Evolutionary conservation across 2,888 invertebrate species (phyloP).

Genomic region (Caenorhabditis uteleia): DNA sequence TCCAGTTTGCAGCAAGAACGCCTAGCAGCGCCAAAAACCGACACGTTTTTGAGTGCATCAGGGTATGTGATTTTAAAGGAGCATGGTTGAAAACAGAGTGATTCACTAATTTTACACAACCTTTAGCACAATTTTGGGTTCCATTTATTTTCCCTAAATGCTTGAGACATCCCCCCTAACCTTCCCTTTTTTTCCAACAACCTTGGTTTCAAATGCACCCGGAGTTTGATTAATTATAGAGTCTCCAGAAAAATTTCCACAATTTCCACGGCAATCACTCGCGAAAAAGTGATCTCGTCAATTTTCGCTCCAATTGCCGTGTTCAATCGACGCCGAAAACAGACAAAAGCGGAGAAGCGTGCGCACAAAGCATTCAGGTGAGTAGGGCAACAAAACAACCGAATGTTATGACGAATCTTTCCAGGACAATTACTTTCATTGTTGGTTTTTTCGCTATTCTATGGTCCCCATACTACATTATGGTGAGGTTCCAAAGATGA

Average conservation of each 20-base stretch:
- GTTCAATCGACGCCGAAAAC: conserved; percentile 49
- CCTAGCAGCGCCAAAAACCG: conserved; percentile 29
- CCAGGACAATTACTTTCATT: conserved; percentile 69
- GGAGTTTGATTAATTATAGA: conserved; percentile 32
- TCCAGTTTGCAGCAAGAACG: conserved; percentile 7
- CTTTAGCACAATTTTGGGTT: neutral
- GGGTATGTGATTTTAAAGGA: too few relatives aligned
- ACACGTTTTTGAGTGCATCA: conserved; percentile 40
- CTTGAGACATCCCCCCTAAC: neutral
- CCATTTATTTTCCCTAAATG: neutral
- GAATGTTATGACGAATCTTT: conserved; percentile 6
- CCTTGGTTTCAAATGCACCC: conserved; percentile 20
- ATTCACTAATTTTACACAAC: too few relatives aligned
- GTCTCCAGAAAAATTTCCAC: conserved; percentile 57
- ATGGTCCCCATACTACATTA: conserved; percentile 70
- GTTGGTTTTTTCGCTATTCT: conserved; percentile 69
- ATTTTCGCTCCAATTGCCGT: conserved; percentile 50
- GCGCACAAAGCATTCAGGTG: conserved; percentile 67
- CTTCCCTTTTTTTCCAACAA: too few relatives aligned
- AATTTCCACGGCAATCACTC: conserved; percentile 49
- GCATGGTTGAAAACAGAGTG: too few relatives aligned
- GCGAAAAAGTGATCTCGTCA: conserved; percentile 52
- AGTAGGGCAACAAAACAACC: neutral
- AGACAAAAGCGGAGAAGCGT: conserved; percentile 63
- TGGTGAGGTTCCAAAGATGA: too few relatives aligned